Base-by-base conservation (phyloP, 2,797 vertebrate species). In the Microctenopoma stevenorrisi region DNA sequence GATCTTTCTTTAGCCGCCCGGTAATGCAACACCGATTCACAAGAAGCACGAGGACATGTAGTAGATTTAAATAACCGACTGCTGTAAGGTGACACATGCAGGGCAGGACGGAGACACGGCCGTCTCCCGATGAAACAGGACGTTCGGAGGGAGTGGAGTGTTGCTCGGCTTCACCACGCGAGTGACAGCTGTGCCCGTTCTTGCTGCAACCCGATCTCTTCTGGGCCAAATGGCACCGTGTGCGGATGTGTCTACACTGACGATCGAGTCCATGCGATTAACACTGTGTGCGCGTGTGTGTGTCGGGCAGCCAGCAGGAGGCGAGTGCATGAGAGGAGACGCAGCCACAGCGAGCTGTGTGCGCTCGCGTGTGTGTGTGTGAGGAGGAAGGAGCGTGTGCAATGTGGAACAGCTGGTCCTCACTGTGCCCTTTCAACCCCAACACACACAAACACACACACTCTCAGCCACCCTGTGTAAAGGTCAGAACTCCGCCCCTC, bases 401-500 rank as follows among this genome's bases (percentile, higher is more conserved):
- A 56, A 46, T 70, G 54, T 25, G 62, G 69, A 77, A 81, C 89
- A 91, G 89, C 90, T 93, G 88, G 81, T 85, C 81, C 73, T 73
- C 40, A 43, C 68, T 13, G 44, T 46, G 64, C 60, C 72, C 49
- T 75, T 68, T 79, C 26, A 47, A 78, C 71, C 55, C 68, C 15
- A 47, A 57, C 71, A 33, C 70, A 63, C 63, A 49, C 44, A 11
- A 13, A 54, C 59, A 48, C 63, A 51, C 43, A 22, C 66, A 22
- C 7, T 28, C 26, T 47, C n/a, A 33, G 40, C 8, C 37, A 71
- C 35, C 60, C 44, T 18, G 11, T 53, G 74, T 64, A 92, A 92
- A 93, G 91, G 90, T 93, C 86, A 90, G 51, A 76, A 51, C 79
- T 18, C 79, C 78, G 74, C 76, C 84, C 68, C 72, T 85, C 72